A percentile compares a stretch with the other conserved stretches of the same genome.
phyloP scores from a whole-genome alignment of 1,140 invertebrate species.

The Drosophila micromelanica region DNA sequence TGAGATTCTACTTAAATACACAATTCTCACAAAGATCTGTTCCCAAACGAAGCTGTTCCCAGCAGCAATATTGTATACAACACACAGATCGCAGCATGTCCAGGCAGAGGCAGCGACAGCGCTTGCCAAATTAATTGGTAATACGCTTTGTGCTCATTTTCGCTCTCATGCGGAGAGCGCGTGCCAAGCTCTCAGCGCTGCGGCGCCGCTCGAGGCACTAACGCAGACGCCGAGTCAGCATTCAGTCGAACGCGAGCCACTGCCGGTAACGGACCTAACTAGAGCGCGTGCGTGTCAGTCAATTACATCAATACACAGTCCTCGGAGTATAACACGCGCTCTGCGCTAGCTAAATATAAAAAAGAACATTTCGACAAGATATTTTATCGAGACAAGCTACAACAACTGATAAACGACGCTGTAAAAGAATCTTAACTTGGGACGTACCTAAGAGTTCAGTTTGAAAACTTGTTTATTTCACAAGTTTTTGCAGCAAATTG shows the following conservation, averaged over 20 bases:
- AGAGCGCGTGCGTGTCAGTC: constrained; percentile 60
- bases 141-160: not conserved
- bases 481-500: constrained; percentile 47
- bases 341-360: constrained; percentile 7
- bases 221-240: constrained; percentile 23
- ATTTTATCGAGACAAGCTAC: constrained; percentile 35
- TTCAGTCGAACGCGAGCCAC: constrained; percentile 57
- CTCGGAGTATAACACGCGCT: constrained; percentile 15
- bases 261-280: constrained; percentile 48
- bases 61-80: not conserved
- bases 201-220: constrained; percentile 29
- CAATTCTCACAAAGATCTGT: not conserved
- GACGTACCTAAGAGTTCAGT: constrained; percentile 8
- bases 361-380: constrained; percentile 27
- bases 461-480: constrained; percentile 36
- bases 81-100: constrained; percentile 7
- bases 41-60: constrained; percentile 11
- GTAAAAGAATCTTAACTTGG: constrained; percentile 19
- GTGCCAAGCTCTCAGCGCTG: constrained; percentile 32
- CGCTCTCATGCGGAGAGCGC: constrained; percentile 9
- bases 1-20: not conserved
- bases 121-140: constrained; percentile 43
- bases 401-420: constrained; percentile 30
- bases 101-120: constrained; percentile 5
- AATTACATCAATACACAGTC: not conserved